These are phyloP conservation scores for Hormaphis cornu DNA, from an alignment of 1,140 invertebrate genomes.

Conservation along the genomic window DNA sequence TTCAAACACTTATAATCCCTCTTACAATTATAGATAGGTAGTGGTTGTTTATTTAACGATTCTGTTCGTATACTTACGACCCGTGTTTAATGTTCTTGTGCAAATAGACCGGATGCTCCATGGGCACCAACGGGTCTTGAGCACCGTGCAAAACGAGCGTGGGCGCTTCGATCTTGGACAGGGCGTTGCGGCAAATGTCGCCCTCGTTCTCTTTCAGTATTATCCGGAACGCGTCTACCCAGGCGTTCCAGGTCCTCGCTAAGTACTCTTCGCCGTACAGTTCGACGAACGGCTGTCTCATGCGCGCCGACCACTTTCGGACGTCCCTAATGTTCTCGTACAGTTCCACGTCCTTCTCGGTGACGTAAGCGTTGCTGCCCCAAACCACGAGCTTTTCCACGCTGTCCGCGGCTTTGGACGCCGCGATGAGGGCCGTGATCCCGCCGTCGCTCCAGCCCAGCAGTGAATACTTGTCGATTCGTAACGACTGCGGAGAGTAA, in stretches of 20 bases:
- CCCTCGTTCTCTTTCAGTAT: conserved; percentile 52
- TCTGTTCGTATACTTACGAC: conserved; percentile 51
- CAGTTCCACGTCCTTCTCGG: conserved; percentile 55
- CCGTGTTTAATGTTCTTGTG: conserved; percentile 55
- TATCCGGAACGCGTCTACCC: conserved; percentile 57
- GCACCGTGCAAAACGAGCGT: conserved; percentile 73
- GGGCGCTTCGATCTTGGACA: conserved; percentile 58
- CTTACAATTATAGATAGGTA: too few species aligned
- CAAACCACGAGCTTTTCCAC: conserved; percentile 66
- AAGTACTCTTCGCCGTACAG: conserved; percentile 69
- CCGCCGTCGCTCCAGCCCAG: conserved; percentile 86
- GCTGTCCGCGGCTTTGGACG: conserved; percentile 55
- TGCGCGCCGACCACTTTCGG: conserved; percentile 66
- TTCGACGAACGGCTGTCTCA: conserved; percentile 61
- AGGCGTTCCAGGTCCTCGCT: conserved; percentile 56
- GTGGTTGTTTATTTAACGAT: too few species aligned
- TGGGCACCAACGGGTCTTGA: conserved; percentile 67
- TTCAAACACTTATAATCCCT: too few species aligned
- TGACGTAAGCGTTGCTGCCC: conserved; percentile 67
- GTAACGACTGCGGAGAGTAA: conserved; percentile 46
- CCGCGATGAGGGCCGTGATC: conserved; percentile 63
- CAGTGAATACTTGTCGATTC: conserved; percentile 62
- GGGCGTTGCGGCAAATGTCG: conserved; percentile 57
- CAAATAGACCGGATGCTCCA: conserved; percentile 63
- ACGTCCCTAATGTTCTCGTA: conserved; percentile 58